A percentile compares a stretch with the other conserved stretches of the same genome.
Conservation (phyloP, 2,888 invertebrate genomes). For the Patella pellucida region DNA sequence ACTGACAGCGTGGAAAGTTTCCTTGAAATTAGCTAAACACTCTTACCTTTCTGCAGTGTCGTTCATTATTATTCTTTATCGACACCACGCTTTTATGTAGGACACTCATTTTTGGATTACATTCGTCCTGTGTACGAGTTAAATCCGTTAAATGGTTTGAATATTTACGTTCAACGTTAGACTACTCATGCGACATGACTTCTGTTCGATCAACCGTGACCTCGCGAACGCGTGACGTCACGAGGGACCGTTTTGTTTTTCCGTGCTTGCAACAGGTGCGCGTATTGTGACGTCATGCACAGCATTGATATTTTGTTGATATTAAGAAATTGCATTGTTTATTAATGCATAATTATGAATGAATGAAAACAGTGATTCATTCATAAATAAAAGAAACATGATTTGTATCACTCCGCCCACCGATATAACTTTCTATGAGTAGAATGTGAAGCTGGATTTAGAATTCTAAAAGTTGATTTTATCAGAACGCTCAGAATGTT, state of each 20-base stretch:
- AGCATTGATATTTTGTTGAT: no score
- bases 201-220: conserved; percentile 17
- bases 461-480: no score
- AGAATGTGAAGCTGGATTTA: no score
- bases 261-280: conserved; percentile 21
- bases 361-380: no score
- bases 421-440: no score
- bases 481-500: no score
- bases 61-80: conserved; percentile 28
- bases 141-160: conserved; percentile 1
- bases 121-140: conserved; percentile 8
- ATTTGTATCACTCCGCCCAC: no score
- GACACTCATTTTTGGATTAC: conserved; percentile 27
- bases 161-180: neutral
- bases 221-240: conserved; percentile 29
- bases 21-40: no score
- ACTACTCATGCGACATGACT: conserved; percentile 18
- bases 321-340: no score
- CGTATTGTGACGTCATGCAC: neutral
- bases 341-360: no score
- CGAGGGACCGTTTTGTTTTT: conserved; percentile 12
- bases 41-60: conserved; percentile 29
- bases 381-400: no score
- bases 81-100: conserved; percentile 25
- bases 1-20: no score